phyloP scores from a whole-genome alignment of 1,140 invertebrate species.

The Onthophagus taurus region DNA sequence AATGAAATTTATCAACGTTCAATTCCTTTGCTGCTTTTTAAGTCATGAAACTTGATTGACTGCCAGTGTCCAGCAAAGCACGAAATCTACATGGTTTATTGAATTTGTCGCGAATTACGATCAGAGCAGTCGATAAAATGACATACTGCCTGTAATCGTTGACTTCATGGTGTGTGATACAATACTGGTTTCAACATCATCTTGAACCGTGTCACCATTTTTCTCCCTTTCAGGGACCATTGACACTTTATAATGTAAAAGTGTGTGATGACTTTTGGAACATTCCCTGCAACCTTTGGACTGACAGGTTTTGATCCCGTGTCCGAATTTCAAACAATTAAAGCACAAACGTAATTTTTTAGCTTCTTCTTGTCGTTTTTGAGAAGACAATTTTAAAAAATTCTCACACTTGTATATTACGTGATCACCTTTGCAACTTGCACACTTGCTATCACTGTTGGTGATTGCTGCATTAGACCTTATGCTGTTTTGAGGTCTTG shows the following conservation, averaged over 20 bases:
- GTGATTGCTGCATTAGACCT: neutral
- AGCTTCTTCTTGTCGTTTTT: neutral
- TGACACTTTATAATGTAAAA: conserved; percentile 1
- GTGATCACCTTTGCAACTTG: neutral
- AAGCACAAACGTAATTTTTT: neutral
- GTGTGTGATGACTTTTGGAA: neutral
- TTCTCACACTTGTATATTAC: neutral
- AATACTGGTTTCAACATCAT: neutral
- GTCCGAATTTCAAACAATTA: conserved; percentile 4
- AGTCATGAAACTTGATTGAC: conserved; percentile 5
- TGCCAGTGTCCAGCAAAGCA: neutral
- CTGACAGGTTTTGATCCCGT: neutral
- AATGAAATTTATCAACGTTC: neutral
- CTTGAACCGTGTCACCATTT: neutral
- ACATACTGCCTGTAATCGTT: neutral
- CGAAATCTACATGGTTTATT: neutral
- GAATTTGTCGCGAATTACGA: neutral
- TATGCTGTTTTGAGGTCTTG: neutral
- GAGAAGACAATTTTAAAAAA: neutral
- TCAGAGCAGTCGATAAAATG: neutral
- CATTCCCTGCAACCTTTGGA: neutral
- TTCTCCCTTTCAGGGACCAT: neutral
- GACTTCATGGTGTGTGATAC: neutral
- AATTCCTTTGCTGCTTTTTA: neutral
- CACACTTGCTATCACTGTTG: neutral